phyloP scores from a whole-genome alignment of 1,140 invertebrate species.

The Pseudachorutes palmiensis region DNA sequence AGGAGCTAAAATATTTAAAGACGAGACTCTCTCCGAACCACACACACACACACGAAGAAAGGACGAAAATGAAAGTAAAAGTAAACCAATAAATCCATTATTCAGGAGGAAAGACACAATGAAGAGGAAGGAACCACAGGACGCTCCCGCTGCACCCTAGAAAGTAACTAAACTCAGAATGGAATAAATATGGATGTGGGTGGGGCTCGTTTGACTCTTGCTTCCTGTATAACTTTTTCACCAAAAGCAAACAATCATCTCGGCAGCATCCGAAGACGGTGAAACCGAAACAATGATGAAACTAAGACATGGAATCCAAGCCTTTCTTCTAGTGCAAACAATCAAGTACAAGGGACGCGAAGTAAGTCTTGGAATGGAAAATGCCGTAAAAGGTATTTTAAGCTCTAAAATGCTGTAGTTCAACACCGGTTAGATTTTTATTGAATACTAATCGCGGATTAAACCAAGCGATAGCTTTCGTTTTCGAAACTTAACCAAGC shows the following conservation, averaged over 20 bases:
- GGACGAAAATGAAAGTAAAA: conserved; percentile 5
- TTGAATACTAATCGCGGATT: too few relatives aligned
- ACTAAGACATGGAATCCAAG: background rate
- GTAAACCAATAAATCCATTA: conserved; percentile 11
- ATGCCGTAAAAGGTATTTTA: too few relatives aligned
- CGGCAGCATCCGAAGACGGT: background rate
- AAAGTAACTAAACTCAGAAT: background rate
- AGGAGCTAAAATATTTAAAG: conserved; percentile 6
- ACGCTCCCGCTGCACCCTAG: background rate
- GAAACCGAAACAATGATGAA: background rate
- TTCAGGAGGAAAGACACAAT: background rate
- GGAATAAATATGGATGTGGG: background rate
- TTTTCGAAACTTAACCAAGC: too few relatives aligned
- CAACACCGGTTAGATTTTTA: too few relatives aligned
- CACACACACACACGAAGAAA: too few relatives aligned
- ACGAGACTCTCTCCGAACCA: too few relatives aligned
- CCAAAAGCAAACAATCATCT: background rate
- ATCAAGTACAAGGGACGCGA: too few relatives aligned
- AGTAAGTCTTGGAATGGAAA: too few relatives aligned
- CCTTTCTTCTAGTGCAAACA: too few relatives aligned
- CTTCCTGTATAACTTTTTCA: background rate
- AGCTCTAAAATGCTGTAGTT: too few relatives aligned
- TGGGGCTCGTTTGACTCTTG: background rate
- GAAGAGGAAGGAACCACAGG: background rate
- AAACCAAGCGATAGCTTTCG: too few relatives aligned